Evolutionary conservation across 2,888 invertebrate species (phyloP).

Genomic region (Metopia argyrocephala): DNA sequence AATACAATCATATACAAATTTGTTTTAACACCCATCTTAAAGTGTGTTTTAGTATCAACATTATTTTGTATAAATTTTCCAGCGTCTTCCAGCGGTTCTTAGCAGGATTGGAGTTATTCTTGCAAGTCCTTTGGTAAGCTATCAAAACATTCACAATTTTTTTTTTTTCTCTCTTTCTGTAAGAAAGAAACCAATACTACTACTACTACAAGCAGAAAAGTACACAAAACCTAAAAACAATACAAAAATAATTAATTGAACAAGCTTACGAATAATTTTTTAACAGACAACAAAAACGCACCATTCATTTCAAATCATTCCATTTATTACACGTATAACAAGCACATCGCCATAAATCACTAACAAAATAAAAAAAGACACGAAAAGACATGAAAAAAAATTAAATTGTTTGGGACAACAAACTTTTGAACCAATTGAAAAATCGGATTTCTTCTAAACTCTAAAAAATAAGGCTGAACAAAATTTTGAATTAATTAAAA

Average conservation of each 20-base stretch:
- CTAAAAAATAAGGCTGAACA: too few relatives aligned
- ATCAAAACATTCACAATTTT: constrained; percentile 75
- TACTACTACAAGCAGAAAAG: constrained; percentile 31
- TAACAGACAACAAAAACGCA: too few relatives aligned
- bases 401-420: constrained; percentile 24
- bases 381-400: background rate
- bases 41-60: constrained; percentile 79
- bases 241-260: constrained; percentile 5
- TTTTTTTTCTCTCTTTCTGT: constrained; percentile 48
- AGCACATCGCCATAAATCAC: constrained; percentile 23
- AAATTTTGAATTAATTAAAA: background rate
- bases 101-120: constrained; percentile 97
- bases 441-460: too few relatives aligned
- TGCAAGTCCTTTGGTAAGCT: constrained; percentile 96
- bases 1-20: constrained; percentile 30
- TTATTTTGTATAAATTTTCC: constrained; percentile 81
- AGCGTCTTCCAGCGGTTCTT: constrained; percentile 97
- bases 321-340: constrained; percentile 1
- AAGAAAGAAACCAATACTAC: constrained; percentile 21
- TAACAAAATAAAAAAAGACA: too few relatives aligned
- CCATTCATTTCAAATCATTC: background rate
- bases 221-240: constrained; percentile 1
- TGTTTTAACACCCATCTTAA: constrained; percentile 71
- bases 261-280: background rate
- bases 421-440: background rate